Evolutionary conservation across 1,140 invertebrate genomes (phyloP).

Genomic region (Charaxes varanes): DNA sequence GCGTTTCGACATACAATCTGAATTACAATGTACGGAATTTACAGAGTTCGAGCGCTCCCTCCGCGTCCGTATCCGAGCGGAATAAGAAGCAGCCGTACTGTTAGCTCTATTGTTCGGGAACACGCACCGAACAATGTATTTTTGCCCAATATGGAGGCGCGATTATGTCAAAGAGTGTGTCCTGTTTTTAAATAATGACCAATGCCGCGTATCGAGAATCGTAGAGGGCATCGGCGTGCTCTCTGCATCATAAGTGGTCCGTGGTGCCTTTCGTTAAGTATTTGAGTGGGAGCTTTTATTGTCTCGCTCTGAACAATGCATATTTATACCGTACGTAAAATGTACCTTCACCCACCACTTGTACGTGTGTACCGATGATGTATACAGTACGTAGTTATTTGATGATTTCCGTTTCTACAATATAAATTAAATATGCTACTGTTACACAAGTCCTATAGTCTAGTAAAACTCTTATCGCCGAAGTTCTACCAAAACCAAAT

Average conservation of each 20-base stretch:
- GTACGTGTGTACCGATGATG: background rate
- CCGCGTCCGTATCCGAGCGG: conserved; percentile 65
- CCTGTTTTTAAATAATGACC: conserved; percentile 67
- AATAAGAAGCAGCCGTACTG: conserved; percentile 71
- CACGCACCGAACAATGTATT: conserved; percentile 64
- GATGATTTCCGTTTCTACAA: too few species aligned
- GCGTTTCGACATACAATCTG: conserved; percentile 67
- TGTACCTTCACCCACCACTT: background rate
- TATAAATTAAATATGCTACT: too few species aligned
- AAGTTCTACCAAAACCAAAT: too few species aligned
- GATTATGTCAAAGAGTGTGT: conserved; percentile 69
- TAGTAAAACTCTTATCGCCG: too few species aligned
- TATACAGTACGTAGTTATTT: too few species aligned
- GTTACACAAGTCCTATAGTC: too few species aligned
- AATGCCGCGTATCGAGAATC: conserved; percentile 45
- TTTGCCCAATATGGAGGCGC: conserved; percentile 63
- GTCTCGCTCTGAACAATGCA: background rate
- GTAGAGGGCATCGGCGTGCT: conserved; percentile 33
- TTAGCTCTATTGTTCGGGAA: conserved; percentile 66
- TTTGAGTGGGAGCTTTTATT: background rate
- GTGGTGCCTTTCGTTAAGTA: conserved; percentile 8
- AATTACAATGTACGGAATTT: conserved; percentile 71
- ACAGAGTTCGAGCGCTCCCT: conserved; percentile 54
- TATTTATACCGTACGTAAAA: too few species aligned
- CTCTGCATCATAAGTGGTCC: conserved; percentile 45